These are phyloP conservation scores for Schizaphis graminum DNA, from an alignment of 2,888 invertebrate species.

Conservation along the genomic window DNA sequence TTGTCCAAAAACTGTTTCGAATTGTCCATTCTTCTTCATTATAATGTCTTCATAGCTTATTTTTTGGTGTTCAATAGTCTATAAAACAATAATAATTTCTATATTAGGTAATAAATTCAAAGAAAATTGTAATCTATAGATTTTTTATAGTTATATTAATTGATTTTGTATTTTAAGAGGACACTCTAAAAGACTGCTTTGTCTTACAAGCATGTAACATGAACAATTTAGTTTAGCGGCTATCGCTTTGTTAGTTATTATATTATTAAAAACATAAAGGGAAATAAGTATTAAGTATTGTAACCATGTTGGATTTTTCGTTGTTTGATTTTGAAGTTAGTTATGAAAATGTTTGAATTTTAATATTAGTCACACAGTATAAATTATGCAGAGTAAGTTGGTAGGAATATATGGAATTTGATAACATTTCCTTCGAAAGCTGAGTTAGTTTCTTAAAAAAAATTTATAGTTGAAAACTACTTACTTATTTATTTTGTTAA, in stretches of 20 bases:
- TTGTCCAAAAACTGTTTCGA: slow-evolving; percentile 61
- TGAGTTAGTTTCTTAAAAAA: neutral
- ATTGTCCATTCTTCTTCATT: slow-evolving; percentile 46
- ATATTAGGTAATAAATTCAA: neutral
- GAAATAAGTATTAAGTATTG: neutral
- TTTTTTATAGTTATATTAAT: neutral
- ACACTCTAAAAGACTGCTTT: neutral
- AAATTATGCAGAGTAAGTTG: neutral
- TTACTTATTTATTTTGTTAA: neutral
- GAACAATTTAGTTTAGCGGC: neutral
- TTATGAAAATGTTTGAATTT: no score
- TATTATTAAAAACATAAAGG: neutral
- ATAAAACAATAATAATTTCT: neutral
- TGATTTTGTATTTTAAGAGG: neutral
- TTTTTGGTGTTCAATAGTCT: slow-evolving; percentile 62
- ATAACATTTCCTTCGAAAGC: neutral
- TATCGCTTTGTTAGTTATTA: neutral
- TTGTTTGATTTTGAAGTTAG: no score
- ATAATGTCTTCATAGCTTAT: slow-evolving; percentile 50
- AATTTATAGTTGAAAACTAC: neutral
- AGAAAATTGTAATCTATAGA: neutral
- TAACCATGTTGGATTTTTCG: neutral
- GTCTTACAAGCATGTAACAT: neutral
- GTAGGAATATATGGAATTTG: no score
- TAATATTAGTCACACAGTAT: neutral